Evolutionary conservation across 2,888 invertebrate species (phyloP), one percentile per base, ranked within the genome.

Genomic region (Apamea sordens): DNA sequence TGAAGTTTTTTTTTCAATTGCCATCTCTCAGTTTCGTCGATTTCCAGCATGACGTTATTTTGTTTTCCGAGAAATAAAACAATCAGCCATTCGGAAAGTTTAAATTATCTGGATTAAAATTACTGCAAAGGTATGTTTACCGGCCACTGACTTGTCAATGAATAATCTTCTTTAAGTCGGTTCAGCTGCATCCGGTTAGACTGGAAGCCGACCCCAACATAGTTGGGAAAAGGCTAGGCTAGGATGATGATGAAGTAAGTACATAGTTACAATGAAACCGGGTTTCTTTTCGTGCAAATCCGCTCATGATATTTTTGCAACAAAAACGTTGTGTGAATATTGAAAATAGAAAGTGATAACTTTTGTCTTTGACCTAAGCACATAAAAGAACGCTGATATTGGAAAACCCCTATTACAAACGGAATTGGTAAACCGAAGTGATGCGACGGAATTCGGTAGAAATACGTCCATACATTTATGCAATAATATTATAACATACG

Each of bases 331-430:
- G 65, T 69, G 36, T 21, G 50, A 78, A 70, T 75, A 81, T 73
- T 63, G 10, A 32, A 73, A 61, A 80, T 15, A 68, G 21, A 63
- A 82, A 75, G 36, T 59, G 65, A 74, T 77, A 70, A 69, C 36
- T 77, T 80, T 56, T 59, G n/a, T 71, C 1, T 2, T 32, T 2
- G 7, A 69, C 79, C 50, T 74, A 24, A 71, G 53, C 36, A 67
- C 69, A 73, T 53, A 56, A 73, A 73, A 3, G 63, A 13, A 47
- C 72, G 64, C n/a, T 18, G 47, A 63, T 76, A 85, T 76, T 70
- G 61, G 53, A 67, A 83, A 81, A 73, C 28, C 61, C 53, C 24
- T 67, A 69, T 73, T 70, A 68, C 64, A 78, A 79, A 81, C 41
- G 59, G 41, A 50, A 63, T 73, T 44, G 67, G 64, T 67, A 71